These are phyloP conservation scores for Micrastur ruficollis DNA, from an alignment of 2,797 vertebrate species.

Conservation along the genomic window DNA sequence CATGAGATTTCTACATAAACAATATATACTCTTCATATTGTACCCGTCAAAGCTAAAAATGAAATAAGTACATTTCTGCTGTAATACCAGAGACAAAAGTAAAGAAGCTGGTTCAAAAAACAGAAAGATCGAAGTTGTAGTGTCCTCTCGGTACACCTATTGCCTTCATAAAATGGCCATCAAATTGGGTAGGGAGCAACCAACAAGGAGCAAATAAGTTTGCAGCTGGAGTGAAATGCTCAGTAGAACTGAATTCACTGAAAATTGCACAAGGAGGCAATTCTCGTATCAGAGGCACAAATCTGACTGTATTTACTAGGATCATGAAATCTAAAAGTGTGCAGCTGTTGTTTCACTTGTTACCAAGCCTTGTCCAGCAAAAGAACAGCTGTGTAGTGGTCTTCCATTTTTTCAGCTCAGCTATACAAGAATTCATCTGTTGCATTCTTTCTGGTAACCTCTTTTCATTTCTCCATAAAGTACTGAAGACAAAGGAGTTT, in stretches of 20 bases:
- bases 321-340: not conserved
- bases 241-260: not conserved
- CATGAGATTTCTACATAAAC: not conserved
- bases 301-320: not conserved
- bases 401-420: not conserved
- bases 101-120: not conserved
- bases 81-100: not conserved
- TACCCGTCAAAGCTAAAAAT: not conserved
- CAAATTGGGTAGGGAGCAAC: not conserved
- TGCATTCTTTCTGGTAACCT: not conserved
- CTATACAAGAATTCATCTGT: not conserved
- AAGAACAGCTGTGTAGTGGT: constrained; percentile 31
- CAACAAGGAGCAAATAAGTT: not conserved
- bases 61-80: not conserved
- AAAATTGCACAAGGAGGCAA: not conserved
- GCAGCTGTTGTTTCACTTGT: constrained; percentile 43
- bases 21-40: not conserved
- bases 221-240: not conserved
- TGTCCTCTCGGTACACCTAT: not conserved
- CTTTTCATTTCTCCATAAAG: not conserved
- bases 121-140: not conserved
- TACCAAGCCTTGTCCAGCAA: not conserved
- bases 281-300: not conserved
- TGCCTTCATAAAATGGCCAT: not conserved
- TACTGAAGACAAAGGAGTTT: not conserved